Percentiles rank a stretch among this genome's conserved stretches.
Conservation (phyloP, 2,113 vertebrate species). For the Eonycteris spelaea region DNA sequence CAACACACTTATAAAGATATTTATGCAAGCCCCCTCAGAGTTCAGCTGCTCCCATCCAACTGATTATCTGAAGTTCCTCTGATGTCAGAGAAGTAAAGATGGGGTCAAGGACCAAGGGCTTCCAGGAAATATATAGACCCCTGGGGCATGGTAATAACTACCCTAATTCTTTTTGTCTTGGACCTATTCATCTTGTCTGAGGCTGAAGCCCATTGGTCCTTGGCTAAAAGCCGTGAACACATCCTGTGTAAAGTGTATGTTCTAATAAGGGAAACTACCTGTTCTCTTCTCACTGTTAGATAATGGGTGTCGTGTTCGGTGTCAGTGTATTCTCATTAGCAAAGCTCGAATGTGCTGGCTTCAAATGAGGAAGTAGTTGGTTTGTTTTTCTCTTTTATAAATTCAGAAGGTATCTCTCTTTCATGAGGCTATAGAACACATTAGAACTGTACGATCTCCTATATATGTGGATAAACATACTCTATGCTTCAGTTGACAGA, state of each 20-base stretch:
- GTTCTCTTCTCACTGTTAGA: background rate
- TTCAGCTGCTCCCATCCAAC: background rate
- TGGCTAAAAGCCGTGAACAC: background rate
- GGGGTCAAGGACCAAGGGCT: accelerated
- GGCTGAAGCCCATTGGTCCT: background rate
- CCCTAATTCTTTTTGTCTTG: background rate
- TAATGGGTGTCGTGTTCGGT: background rate
- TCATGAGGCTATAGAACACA: background rate
- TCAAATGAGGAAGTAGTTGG: background rate
- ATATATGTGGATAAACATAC: background rate
- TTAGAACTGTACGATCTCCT: background rate
- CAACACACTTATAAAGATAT: background rate
- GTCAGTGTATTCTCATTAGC: background rate
- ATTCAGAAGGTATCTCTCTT: background rate
- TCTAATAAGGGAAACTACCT: background rate
- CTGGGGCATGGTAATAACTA: too few species aligned
- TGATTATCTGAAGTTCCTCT: background rate
- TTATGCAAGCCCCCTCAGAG: background rate
- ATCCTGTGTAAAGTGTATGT: background rate
- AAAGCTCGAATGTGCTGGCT: background rate
- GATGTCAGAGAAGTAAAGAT: background rate
- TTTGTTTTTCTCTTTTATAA: background rate
- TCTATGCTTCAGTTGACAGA: background rate
- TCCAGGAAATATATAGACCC: background rate
- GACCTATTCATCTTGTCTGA: background rate